Evolutionary conservation across 2,797 vertebrate genomes (phyloP).

Genomic region (Sebastes minor): DNA sequence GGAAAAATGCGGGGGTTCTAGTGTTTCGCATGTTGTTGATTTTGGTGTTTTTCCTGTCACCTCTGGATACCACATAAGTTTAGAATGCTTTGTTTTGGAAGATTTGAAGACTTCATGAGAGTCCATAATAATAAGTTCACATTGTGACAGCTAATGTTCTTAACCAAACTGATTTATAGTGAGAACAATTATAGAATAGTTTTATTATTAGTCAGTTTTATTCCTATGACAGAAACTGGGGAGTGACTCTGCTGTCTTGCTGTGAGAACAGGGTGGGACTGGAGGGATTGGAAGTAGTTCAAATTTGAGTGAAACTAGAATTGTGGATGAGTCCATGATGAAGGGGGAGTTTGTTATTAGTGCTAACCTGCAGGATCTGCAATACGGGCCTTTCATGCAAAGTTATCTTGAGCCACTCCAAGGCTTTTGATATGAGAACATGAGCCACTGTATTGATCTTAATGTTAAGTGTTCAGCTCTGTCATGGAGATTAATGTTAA

Average conservation of each 20-base stretch:
- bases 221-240: not conserved
- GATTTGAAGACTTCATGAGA: not conserved
- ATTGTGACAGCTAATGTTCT: not conserved
- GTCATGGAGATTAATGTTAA: not conserved
- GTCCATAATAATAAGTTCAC: not conserved
- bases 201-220: not conserved
- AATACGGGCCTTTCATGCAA: not conserved
- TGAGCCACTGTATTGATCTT: not conserved
- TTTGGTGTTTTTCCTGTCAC: conserved; percentile 9
- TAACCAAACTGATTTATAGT: conserved; percentile 13
- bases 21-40: not conserved
- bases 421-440: not conserved
- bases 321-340: not conserved
- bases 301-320: not conserved
- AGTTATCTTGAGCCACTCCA: not conserved
- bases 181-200: not conserved
- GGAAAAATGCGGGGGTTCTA: not conserved
- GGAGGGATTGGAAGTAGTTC: not conserved
- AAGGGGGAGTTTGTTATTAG: not conserved
- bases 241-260: not conserved
- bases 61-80: conserved; percentile 10
- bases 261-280: not conserved
- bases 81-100: not conserved
- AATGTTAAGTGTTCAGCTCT: not conserved
- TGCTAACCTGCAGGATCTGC: not conserved